These are phyloP conservation scores for Pholis gunnellus DNA, from an alignment of 2,113 vertebrate genomes.

Conservation along the genomic window DNA sequence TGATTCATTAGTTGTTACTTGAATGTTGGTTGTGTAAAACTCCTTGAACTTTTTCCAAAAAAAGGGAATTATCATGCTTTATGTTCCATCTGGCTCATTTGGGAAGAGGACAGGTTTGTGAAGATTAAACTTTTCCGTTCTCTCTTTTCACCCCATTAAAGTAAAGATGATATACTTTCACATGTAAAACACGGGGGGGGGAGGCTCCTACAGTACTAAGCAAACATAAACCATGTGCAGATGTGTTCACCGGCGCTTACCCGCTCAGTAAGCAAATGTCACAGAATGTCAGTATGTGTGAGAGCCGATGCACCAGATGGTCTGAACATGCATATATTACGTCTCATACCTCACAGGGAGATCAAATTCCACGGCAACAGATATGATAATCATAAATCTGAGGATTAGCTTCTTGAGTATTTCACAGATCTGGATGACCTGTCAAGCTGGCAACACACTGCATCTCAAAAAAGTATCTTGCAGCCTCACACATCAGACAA, in stretches of 20 bases:
- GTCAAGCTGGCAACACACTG: conserved; percentile 41
- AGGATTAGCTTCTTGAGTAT: conserved; percentile 58
- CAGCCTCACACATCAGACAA: conserved; percentile 25
- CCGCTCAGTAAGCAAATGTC: conserved; percentile 53
- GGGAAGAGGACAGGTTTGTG: background rate
- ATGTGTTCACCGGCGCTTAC: conserved; percentile 58
- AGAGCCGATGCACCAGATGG: conserved; percentile 33
- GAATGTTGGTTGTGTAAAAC: conserved; percentile 14
- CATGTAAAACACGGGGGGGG: conserved; percentile 22
- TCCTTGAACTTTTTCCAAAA: conserved; percentile 21
- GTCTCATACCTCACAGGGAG: conserved; percentile 51
- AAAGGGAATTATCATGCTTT: conserved; percentile 24
- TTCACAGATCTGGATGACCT: conserved; percentile 60
- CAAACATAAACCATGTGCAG: conserved; percentile 52
- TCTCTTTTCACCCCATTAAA: conserved; percentile 16
- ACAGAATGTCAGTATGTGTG: conserved; percentile 40
- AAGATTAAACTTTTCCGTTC: conserved; percentile 44
- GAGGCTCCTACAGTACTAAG: conserved; percentile 19
- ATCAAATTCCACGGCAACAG: conserved; percentile 34
- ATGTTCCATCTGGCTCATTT: conserved; percentile 5
- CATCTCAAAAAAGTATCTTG: conserved; percentile 20
- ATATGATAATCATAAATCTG: conserved; percentile 59
- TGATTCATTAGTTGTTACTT: conserved; percentile 38
- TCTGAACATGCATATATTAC: conserved; percentile 38
- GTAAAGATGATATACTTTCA: conserved; percentile 45